Evolutionary conservation across 2,888 invertebrate genomes (phyloP).

Genomic region (Diloba caeruleocephala): DNA sequence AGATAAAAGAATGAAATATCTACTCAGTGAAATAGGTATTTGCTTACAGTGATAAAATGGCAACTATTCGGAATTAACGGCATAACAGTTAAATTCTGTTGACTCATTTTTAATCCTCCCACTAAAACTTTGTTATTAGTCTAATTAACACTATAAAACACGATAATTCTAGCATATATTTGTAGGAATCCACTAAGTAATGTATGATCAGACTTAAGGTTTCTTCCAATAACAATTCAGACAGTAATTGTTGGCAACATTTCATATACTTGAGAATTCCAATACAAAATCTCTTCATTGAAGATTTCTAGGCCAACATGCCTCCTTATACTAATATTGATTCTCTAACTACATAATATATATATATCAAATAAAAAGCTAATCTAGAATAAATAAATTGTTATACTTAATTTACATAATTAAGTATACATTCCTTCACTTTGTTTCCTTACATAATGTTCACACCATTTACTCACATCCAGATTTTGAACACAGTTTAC

Average conservation of each 20-base stretch:
- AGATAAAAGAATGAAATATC: slow-evolving; percentile 35
- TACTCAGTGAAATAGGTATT: slow-evolving; percentile 24
- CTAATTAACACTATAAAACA: too few species aligned
- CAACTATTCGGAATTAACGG: neutral
- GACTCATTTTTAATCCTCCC: slow-evolving; percentile 3
- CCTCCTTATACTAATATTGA: too few species aligned
- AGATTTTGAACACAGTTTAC: too few species aligned
- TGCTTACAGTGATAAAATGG: slow-evolving; percentile 25
- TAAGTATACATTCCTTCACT: too few species aligned
- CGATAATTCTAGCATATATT: too few species aligned
- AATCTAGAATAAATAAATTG: too few species aligned
- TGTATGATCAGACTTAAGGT: too few species aligned
- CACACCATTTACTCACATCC: too few species aligned
- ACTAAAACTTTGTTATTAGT: neutral
- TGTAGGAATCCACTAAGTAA: neutral
- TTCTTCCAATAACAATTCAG: slow-evolving; percentile 13
- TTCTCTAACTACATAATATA: too few species aligned
- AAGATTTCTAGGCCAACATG: neutral
- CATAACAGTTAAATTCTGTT: slow-evolving; percentile 1
- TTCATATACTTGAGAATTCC: neutral
- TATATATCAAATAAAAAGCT: too few species aligned
- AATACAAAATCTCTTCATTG: neutral
- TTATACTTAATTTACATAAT: too few species aligned
- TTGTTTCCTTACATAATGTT: too few species aligned
- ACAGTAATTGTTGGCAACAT: slow-evolving; percentile 1